These are phyloP conservation scores for Caenorhabditis remanei DNA, from an alignment of 1,140 invertebrate genomes.

Conservation along the genomic window DNA sequence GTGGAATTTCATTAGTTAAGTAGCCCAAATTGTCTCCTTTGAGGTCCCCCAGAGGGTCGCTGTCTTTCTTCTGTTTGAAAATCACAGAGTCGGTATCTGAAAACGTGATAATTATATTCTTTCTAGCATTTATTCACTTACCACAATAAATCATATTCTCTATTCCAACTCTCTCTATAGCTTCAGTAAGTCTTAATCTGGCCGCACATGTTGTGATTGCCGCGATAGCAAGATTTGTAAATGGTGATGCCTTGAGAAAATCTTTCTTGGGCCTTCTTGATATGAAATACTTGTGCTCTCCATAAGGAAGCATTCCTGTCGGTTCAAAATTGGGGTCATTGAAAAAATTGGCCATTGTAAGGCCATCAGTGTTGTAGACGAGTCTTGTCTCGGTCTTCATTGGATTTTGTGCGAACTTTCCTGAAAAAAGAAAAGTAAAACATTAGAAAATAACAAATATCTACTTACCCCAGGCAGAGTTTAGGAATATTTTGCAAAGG, in stretches of 20 bases:
- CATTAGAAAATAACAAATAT: background rate
- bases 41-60: background rate
- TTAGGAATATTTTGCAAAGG: background rate
- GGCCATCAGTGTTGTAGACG: background rate
- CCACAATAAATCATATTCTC: background rate
- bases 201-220: background rate
- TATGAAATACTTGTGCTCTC: background rate
- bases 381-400: background rate
- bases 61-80: background rate
- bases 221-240: background rate
- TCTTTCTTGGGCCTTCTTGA: background rate
- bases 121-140: background rate
- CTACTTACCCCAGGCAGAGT: background rate
- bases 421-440: background rate
- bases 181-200: background rate
- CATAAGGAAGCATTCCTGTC: background rate
- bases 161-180: background rate
- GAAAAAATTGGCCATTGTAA: background rate
- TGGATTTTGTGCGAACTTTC: background rate
- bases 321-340: background rate
- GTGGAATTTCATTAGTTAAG: background rate
- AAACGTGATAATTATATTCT: background rate
- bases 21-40: background rate
- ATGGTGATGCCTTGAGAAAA: background rate
- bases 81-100: slow-evolving; percentile 5